Evolutionary conservation across 2,797 vertebrate genomes (phyloP), one percentile per base, ranked within the genome.

Genomic region (Rhynchotus rufescens): DNA sequence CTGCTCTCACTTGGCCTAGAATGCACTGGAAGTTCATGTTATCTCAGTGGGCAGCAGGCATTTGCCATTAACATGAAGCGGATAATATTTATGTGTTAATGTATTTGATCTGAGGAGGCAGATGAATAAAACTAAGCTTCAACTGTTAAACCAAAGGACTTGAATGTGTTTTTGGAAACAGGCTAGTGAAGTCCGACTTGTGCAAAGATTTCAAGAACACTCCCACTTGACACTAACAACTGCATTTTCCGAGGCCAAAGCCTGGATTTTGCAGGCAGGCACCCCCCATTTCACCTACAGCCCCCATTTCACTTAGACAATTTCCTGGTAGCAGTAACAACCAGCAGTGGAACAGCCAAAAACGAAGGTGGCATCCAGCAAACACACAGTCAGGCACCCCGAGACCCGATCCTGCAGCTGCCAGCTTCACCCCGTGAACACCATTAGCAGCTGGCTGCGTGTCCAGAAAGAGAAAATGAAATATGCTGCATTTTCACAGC

Each of bases 401-500:
- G 56, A 82, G 91, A 89, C 79, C 49, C 87, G 88, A 90, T 91
- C 93, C 80, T 60, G 54, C 90, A 92, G 92, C 90, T 96, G 94
- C 79, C 83, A 80, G 78, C 80, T 66, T 94, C 88, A 84, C 80
- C 86, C 92, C 81, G 74, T 77, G 94, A 89, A 92, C 90, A 54
- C 76, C 84, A 88, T 92, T 88, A 95, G 93, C 89, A 96, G 86
- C 94, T 96, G 94, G 90, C 72, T 88, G 69, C 69, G 72, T 0
- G 4, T 92, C 88, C 42, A 86, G 86, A 40, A 94, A 95, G 89
- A 87, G 86, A 65, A 93, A 94, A 93, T 67, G 47, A 95, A 93
- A 95, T 95, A 94, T 81, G 94, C 64, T 90, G 86, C 84, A 81
- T 90, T 95, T 96, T 94, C 78, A 85, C 32, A 82, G 89, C 92